Base-by-base conservation (phyloP, 2,888 invertebrate genomes). In the Acanthosepion pharaonis region DNA sequence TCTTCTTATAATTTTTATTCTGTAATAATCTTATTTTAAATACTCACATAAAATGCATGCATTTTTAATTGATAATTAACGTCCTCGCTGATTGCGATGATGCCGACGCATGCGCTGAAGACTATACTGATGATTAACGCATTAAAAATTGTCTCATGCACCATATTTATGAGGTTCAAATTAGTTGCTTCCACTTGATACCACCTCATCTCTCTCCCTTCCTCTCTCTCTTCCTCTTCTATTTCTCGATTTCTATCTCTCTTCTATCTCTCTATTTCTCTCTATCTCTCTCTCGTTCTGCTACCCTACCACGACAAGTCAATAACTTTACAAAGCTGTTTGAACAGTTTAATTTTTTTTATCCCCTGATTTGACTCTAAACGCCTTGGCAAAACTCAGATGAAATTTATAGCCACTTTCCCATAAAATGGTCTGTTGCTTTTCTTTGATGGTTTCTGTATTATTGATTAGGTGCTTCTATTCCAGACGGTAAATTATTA, bases 351-450 rank as follows among this genome's bases (percentile, higher is more conserved):
- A 78, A 28, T 78, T 78, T 78, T 64, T 33, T 28, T 78, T 78
- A n/a, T 78, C 9, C 11, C 15, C n/a, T 78, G 11, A 11, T 78
- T 78, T 78, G 23, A 59, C 33, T n/a, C n/a, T n/a, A n/a, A n/a
- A 78, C 78, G n/a, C n/a, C 9, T n/a, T 33, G 23, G 78, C 78
- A 33, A 78, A 78, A 78, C 78, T 33, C n/a, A n/a, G n/a, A 78
- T n/a, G n/a, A 15, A 78, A 78, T 78, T 78, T n/a, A 78, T 78
- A n/a, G n/a, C 78, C n/a, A n/a, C n/a, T 78, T 78, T n/a, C 78
- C 78, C 78, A 78, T 78, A 78, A 78, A 78, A 78, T 33, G 78
- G 78, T 78, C 78, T 78, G 78, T 33, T n/a, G 78, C n/a, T 78
- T n/a, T 15, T 18, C 78, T 78, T 78, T 78, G 33, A 78, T n/a